These are phyloP conservation scores for Automeris io DNA, from an alignment of 2,888 invertebrate species.

Conservation along the genomic window DNA sequence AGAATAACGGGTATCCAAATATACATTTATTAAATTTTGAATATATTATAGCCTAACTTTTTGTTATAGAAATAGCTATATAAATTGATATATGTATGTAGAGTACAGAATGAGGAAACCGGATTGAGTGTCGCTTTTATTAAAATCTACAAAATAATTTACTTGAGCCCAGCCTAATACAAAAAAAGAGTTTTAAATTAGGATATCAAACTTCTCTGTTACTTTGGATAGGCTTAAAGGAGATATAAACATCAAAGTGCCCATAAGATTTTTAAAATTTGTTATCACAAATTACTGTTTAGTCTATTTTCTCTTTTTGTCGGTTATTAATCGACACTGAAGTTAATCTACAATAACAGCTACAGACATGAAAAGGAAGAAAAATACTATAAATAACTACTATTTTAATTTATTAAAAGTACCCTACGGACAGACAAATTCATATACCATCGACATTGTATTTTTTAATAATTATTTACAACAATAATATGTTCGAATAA, in stretches of 20 bases:
- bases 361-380: conserved; percentile 6
- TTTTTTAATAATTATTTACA: conserved; percentile 50
- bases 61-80: conserved; percentile 30
- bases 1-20: conserved; percentile 53
- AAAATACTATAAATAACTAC: conserved; percentile 13
- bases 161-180: conserved; percentile 26
- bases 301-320: conserved; percentile 58
- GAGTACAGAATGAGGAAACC: conserved; percentile 36
- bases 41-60: conserved; percentile 43
- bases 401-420: conserved; percentile 19
- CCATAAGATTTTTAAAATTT: conserved; percentile 18
- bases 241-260: not conserved
- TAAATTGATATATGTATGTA: conserved; percentile 66
- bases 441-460: conserved; percentile 43
- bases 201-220: conserved; percentile 35
- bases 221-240: conserved; percentile 11
- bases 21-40: conserved; percentile 37
- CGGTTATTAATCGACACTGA: not conserved
- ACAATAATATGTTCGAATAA: conserved; percentile 11
- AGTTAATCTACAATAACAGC: not conserved
- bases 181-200: conserved; percentile 26
- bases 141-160: conserved; percentile 39
- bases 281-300: conserved; percentile 37
- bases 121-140: conserved; percentile 21
- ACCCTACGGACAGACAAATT: conserved; percentile 50